Percentiles rank a stretch among this genome's conserved stretches.
phyloP scores from a whole-genome alignment of 2,113 vertebrate genomes.

The Scopus umbretta region DNA sequence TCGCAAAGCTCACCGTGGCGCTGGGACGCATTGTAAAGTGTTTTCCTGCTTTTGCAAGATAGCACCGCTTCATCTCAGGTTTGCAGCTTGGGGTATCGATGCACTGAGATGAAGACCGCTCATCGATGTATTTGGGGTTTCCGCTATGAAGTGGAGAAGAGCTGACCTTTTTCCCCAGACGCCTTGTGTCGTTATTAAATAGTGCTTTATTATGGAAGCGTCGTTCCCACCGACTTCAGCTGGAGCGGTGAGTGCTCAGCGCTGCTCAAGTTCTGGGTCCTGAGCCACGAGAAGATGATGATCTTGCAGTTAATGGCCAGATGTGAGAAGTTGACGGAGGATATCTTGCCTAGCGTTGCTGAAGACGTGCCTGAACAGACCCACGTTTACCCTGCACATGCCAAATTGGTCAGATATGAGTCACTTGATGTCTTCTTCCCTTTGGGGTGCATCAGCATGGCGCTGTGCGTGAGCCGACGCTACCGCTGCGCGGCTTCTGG shows the following conservation, averaged over 20 bases:
- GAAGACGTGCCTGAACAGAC: not conserved
- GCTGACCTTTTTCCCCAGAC: no score
- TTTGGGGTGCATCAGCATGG: not conserved
- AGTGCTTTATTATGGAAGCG: fast-evolving
- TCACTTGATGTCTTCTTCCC: not conserved
- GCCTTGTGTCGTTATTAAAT: fast-evolving
- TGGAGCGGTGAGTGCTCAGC: not conserved
- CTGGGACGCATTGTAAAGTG: not conserved
- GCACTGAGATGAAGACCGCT: not conserved
- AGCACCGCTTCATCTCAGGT: fast-evolving
- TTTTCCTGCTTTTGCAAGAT: not conserved
- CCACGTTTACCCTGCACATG: not conserved
- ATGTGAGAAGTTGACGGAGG: not conserved
- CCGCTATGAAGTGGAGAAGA: not conserved
- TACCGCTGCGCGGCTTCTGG: not conserved
- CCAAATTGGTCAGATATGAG: not conserved
- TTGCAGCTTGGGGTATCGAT: not conserved
- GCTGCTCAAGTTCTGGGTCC: not conserved
- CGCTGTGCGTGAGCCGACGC: not conserved
- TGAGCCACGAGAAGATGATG: fast-evolving
- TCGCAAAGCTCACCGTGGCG: fast-evolving
- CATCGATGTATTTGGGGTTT: not conserved
- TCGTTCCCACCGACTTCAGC: not conserved
- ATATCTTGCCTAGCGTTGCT: not conserved
- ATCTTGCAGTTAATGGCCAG: not conserved